Evolutionary conservation across 2,888 invertebrate species (phyloP).

Genomic region (Pyralis farinalis): DNA sequence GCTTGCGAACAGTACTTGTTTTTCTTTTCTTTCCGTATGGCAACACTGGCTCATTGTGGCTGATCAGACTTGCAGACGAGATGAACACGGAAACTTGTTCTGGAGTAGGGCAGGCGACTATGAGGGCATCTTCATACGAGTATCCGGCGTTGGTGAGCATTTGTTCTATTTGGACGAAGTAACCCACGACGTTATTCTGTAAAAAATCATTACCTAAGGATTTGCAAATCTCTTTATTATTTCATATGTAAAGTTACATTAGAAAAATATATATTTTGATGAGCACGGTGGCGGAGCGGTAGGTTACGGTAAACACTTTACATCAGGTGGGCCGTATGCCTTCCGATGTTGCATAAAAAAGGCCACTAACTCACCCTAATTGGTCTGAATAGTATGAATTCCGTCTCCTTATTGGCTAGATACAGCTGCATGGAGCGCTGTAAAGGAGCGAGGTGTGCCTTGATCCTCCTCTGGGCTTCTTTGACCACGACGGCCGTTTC

Average conservation of each 20-base stretch:
- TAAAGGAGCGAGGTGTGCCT: conserved; percentile 88
- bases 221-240: no score
- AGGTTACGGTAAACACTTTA: no score
- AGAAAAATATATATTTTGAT: no score
- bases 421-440: conserved; percentile 97
- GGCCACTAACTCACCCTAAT: conserved; percentile 87
- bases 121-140: conserved; percentile 88
- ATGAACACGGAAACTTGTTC: conserved; percentile 96
- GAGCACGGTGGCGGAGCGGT: no score
- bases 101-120: conserved; percentile 94
- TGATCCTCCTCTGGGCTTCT: conserved; percentile 89
- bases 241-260: no score
- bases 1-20: conserved; percentile 47
- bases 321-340: no score
- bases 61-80: conserved; percentile 88
- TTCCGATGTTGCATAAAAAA: no score
- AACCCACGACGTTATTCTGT: conserved; percentile 93
- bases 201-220: no score
- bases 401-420: conserved; percentile 97
- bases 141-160: conserved; percentile 88
- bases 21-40: conserved; percentile 68
- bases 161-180: conserved; percentile 92
- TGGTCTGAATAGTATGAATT: conserved; percentile 97
- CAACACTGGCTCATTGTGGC: conserved; percentile 64
- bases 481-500: conserved; percentile 86